Base-by-base conservation (phyloP, 64 coral and sea anemone species). In the Montipora efflorescens region DNA sequence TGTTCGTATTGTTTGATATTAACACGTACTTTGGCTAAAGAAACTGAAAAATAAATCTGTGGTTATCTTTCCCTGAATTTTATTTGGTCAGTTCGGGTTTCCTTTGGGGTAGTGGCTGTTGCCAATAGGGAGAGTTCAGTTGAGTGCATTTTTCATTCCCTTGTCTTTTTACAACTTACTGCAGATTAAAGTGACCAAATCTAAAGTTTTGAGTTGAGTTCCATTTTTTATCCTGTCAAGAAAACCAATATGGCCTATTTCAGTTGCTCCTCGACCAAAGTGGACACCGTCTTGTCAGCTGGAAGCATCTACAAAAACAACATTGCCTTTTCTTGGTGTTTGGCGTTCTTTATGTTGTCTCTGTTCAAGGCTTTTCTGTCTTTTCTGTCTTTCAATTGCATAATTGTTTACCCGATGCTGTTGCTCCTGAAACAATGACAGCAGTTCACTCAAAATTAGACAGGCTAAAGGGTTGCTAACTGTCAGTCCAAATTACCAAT, bases 341-440 rank as follows among this genome's bases (percentile, higher is more conserved):
- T 86, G 62, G 2, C 8, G 13, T 48, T 72, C 66, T 68, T 70
- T 71, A 11, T 16, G 5, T 86, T 16, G 82, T 70, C 68, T 48
- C 19, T 71, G 44, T 49, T 11, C 44, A 47, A 51, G 9, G 9
- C n/a, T 86, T n/a, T 72, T 67, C 47, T 72, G 45, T 50, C 45
- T 50, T 86, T 86, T 67, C 47, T 72, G 45, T 50, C 45, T 50
- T 86, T 86, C 82, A 16, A 48, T 51, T 71, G 82, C 66, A 71
- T 69, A 71, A 47, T 86, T 86, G 62, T 21, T 72, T 8, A 86
- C 82, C 16, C 44, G 43, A 8, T 72, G 82, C 8, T 71, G 66
- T 22, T 14, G 67, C 82, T 86, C 82, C 82, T 86, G 66, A 86
- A 72, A 52, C 9, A 46, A 67, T 48, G 66, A 68, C 43, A 72